phyloP scores from a whole-genome alignment of 1,140 invertebrate genomes.

The Venustaconcha ellipsiformis region DNA sequence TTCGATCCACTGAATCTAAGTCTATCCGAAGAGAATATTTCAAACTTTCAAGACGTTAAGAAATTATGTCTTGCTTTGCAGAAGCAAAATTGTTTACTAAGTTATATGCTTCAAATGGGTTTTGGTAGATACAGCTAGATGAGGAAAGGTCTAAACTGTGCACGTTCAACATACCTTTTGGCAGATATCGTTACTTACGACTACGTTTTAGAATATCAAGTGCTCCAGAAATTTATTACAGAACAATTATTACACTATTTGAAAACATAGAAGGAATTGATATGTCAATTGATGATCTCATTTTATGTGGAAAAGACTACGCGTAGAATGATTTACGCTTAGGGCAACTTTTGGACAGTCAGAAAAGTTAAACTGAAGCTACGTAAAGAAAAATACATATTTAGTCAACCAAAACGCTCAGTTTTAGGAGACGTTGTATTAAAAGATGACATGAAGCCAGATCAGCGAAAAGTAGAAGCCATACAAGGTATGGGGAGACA shows the following conservation, averaged over 20 bases:
- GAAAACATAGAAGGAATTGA: conserved; percentile 58
- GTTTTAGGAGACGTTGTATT: conserved; percentile 66
- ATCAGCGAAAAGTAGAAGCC: conserved; percentile 61
- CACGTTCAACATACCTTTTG: conserved; percentile 40
- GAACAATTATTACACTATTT: conserved; percentile 56
- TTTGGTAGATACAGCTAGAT: conserved; percentile 36
- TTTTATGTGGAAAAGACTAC: conserved; percentile 48
- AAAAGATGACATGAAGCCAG: conserved; percentile 56
- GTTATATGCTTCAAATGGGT: conserved; percentile 65
- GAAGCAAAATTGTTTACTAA: conserved; percentile 68
- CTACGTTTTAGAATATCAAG: conserved; percentile 56
- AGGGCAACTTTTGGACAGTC: conserved; percentile 24
- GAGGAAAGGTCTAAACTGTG: conserved; percentile 25
- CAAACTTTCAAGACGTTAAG: conserved; percentile 33
- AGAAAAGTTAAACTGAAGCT: conserved; percentile 30
- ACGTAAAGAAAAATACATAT: conserved; percentile 37
- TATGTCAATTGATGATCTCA: conserved; percentile 66
- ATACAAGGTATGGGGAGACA: conserved; percentile 56
- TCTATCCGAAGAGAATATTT: conserved; percentile 36
- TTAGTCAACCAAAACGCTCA: conserved; percentile 14
- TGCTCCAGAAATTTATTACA: conserved; percentile 58
- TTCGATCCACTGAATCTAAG: conserved; percentile 42
- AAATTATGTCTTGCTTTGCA: conserved; percentile 46
- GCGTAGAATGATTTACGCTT: conserved; percentile 46
- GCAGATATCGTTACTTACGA: conserved; percentile 46